A percentile compares a stretch with the other conserved stretches of the same genome.
Evolutionary conservation across 1,140 invertebrate genomes (phyloP).

Genomic region (Drosophila obscura): DNA sequence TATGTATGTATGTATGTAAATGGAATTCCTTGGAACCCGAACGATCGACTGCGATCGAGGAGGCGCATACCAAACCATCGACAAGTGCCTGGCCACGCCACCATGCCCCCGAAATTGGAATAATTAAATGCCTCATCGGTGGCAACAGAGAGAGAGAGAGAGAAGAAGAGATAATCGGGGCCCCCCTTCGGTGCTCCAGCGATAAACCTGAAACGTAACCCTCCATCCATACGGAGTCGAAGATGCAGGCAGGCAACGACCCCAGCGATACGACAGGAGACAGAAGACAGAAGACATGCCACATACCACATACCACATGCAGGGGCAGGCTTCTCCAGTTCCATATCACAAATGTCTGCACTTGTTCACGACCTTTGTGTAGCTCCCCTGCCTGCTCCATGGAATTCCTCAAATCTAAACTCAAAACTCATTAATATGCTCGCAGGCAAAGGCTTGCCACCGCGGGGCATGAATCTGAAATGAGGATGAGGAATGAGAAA

Average conservation of each 20-base stretch:
- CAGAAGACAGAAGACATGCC: slow-evolving; percentile 1
- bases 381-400: slow-evolving; percentile 22
- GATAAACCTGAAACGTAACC: slow-evolving; percentile 46
- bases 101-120: slow-evolving; percentile 43
- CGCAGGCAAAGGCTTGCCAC: slow-evolving; percentile 34
- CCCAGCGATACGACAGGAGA: slow-evolving; percentile 25
- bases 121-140: slow-evolving; percentile 68
- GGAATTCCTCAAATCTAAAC: slow-evolving; percentile 71
- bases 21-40: slow-evolving; percentile 35
- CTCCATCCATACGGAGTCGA: background rate
- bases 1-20: slow-evolving; percentile 12
- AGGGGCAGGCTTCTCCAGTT: slow-evolving; percentile 16
- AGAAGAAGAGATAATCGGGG: slow-evolving; percentile 35
- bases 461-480: slow-evolving; percentile 32
- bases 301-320: slow-evolving; percentile 32
- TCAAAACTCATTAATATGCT: slow-evolving; percentile 79
- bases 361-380: slow-evolving; percentile 48
- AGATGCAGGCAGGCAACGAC: slow-evolving; percentile 11
- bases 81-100: slow-evolving; percentile 69
- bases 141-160: background rate
- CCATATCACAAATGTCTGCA: slow-evolving; percentile 43
- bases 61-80: slow-evolving; percentile 50
- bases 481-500: slow-evolving; percentile 36
- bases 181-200: slow-evolving; percentile 22
- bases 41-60: background rate